A percentile compares a stretch with the other conserved stretches of the same genome.
Conservation (phyloP, 2,888 invertebrate species). For the Agrotis ipsilon region DNA sequence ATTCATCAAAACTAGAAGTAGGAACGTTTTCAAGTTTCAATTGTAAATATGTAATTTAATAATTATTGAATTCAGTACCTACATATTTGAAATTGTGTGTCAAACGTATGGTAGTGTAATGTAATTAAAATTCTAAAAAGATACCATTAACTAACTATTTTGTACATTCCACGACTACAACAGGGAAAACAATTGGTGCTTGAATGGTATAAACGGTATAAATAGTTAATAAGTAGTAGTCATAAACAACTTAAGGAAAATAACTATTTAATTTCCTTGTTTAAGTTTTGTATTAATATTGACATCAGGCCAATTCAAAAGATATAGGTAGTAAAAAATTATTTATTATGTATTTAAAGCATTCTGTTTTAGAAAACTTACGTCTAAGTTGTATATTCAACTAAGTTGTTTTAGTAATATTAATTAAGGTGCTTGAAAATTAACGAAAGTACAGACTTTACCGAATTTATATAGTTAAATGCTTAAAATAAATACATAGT, state of each 20-base stretch:
- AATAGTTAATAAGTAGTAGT: neutral
- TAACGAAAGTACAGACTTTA: constrained; percentile 7
- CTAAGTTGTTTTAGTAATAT: neutral
- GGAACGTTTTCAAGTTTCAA: no score
- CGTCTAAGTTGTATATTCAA: constrained; percentile 1
- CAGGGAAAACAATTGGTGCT: constrained; percentile 2
- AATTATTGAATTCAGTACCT: neutral
- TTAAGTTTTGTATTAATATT: neutral
- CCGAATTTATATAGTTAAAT: no score
- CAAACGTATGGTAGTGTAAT: no score
- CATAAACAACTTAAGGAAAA: constrained; percentile 3
- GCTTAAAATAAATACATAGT: no score
- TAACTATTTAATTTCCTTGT: neutral
- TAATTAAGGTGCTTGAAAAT: constrained; percentile 12
- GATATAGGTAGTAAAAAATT: no score
- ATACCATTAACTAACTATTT: neutral
- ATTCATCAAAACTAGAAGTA: no score
- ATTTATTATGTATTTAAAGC: no score
- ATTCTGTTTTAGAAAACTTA: constrained; percentile 3
- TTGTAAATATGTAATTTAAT: neutral
- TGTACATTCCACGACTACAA: neutral
- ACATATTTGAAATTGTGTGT: no score
- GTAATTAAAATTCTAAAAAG: neutral
- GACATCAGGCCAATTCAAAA: neutral
- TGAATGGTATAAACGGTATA: neutral